These are phyloP conservation scores for Pilophorus perplexus DNA, from an alignment of 2,888 invertebrate genomes.

Conservation along the genomic window DNA sequence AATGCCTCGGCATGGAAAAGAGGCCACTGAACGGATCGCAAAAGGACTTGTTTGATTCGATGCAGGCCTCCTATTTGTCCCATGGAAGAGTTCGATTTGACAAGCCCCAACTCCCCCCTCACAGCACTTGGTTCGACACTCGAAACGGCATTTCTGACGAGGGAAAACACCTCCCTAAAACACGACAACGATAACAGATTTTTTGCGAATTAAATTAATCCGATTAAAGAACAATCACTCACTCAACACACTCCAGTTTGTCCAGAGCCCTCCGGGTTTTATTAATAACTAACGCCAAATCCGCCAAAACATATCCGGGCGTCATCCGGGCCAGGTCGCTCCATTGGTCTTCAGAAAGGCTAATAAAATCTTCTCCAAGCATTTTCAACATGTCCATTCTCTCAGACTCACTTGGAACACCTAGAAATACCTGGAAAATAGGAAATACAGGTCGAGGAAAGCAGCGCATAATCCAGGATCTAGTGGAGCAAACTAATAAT, in stretches of 20 bases:
- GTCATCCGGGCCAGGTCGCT: conserved; percentile 55
- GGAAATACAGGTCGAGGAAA: background rate
- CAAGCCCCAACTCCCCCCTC: conserved; percentile 55
- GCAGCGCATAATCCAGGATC: background rate
- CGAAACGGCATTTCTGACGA: conserved; percentile 50
- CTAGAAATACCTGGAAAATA: conserved; percentile 51
- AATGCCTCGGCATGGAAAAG: conserved; percentile 58
- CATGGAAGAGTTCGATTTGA: conserved; percentile 54
- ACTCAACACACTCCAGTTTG: too few relatives aligned
- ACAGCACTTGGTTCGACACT: conserved; percentile 54
- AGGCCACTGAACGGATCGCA: conserved; percentile 60
- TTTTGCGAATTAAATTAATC: too few relatives aligned
- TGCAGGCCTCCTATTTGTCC: conserved; percentile 60
- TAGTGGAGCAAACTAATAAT: background rate
- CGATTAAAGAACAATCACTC: too few relatives aligned
- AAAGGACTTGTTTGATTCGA: conserved; percentile 56
- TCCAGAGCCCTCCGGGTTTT: background rate
- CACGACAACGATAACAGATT: too few relatives aligned
- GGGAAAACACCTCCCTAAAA: background rate
- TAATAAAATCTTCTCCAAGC: conserved; percentile 49
- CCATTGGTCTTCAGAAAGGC: conserved; percentile 42
- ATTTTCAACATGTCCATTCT: conserved; percentile 54
- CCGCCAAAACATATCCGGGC: conserved; percentile 60
- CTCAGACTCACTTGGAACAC: conserved; percentile 54
- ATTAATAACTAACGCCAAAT: conserved; percentile 55